Base-by-base conservation (phyloP, 1,140 invertebrate species). In the Zaprionus gabonicus region DNA sequence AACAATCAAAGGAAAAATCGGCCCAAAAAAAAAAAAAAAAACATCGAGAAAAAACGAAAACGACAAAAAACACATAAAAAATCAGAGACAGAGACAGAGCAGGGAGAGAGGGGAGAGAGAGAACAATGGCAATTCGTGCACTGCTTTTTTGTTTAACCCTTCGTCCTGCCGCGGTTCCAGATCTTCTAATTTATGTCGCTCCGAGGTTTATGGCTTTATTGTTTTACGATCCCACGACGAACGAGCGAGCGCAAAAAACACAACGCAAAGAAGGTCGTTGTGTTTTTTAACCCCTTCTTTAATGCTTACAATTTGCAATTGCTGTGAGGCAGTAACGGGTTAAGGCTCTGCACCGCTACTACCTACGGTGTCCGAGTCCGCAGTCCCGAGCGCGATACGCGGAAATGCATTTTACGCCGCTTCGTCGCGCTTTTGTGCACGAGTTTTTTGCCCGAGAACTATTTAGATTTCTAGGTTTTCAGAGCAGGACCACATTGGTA, bases 381-480 rank as follows among this genome's bases (percentile, higher is more conserved):
- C 0, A 4, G 6, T 7, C 9, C 38, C 15, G 15, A 41, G 41
- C 38, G 38, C 34, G 72, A 78, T 87, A 84, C 84, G 56, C 31
- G 70, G 84, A 88, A 87, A 66, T 74, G 81, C 75, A 81, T 87
- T 87, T 88, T 67, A 71, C 56, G 66, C 66, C 46, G 36, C 25
- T 28, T 23, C 71, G 55, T 27, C 20, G 17, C 34, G 46, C 71
- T 81, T 73, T 71, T 66, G 60, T 55, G 23, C 28, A 2, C 10
- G 46, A 34, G 0, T 65, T 72, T 78, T 82, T 82, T 67, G 80
- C 46, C 44, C 66, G 70, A 57, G 51, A 82, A 79, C 82, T 76
- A 77, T 87, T 88, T 87, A 87, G 85, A 86, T 87, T 87, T 87
- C 68, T 87, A 87, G 84, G 78, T 87, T 87, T 87, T 79, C 82